Percentiles rank a stretch among this genome's conserved stretches.
phyloP scores from a whole-genome alignment of 2,888 invertebrate species.

The Megaustenia siamemsis region DNA sequence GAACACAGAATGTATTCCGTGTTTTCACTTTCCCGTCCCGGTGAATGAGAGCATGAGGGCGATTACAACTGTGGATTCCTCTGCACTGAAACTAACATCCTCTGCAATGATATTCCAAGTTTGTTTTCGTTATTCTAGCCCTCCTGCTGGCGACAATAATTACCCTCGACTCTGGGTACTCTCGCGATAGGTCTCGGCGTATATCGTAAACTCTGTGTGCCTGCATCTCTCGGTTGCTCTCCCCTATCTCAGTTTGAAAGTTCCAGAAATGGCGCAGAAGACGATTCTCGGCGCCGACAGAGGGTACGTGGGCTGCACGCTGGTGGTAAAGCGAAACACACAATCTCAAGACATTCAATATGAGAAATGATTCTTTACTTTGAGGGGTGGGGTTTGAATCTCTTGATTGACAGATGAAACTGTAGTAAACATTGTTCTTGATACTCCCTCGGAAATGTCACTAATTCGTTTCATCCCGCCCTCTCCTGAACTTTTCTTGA shows the following conservation, averaged over 20 bases:
- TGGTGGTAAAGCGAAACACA: neutral
- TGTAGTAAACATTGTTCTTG: constrained; percentile 16
- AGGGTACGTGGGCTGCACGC: neutral
- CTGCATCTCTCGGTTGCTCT: neutral
- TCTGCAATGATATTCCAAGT: constrained; percentile 8
- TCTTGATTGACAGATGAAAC: neutral
- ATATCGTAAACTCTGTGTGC: neutral
- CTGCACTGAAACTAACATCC: neutral
- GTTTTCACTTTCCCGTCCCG: neutral
- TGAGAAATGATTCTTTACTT: constrained; percentile 11
- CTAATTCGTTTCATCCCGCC: neutral
- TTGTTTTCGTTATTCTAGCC: constrained; percentile 31
- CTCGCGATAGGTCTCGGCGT: constrained; percentile 7
- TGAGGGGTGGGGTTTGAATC: neutral
- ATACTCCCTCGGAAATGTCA: neutral
- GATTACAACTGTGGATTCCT: neutral
- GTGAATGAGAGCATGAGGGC: neutral
- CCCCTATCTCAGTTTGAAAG: neutral
- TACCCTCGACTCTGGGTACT: constrained; percentile 29
- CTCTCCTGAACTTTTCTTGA: too few species aligned
- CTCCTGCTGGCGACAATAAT: constrained; percentile 32
- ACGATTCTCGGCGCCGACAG: neutral
- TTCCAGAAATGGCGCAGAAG: neutral
- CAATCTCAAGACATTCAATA: neutral
- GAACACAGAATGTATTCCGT: neutral